Evolutionary conservation across 1,140 invertebrate genomes (phyloP), one percentile per base, ranked within the genome.

Genomic region (Medauroidea extradentata): DNA sequence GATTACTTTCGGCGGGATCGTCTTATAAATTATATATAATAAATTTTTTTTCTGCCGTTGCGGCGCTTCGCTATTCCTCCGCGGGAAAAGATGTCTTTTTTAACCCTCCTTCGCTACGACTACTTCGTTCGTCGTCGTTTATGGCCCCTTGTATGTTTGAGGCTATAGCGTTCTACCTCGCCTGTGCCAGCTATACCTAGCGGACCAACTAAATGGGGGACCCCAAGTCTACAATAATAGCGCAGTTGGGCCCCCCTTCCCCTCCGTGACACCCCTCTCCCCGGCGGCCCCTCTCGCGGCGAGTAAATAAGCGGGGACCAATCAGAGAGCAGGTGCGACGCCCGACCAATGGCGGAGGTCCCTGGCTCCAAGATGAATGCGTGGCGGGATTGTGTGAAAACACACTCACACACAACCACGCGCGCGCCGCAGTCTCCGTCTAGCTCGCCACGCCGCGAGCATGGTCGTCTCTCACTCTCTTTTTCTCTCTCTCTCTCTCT

Each of bases 121-220:
- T 51, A 29, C 49, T 51, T 51, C 49, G 49, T 29, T 34, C 29
- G 29, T 34, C 29, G 38, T 51, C 49, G 25, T 51, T 51, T 51
- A 51, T 51, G 49, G 49, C 25, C 49, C 49, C 49, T 34, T 51
- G 49, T 51, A 51, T 51, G 49, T 51, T 34, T 9, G 49, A 51
- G 49, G 49, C 49, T 51, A 51, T 51, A 51, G 49, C 49, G 25
- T 34, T 51, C 29, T 34, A 34, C 29, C 29, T 34, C 29, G 29
- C 29, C 29, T 34, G 29, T 34, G 29, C 29, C 29, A 34, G 29
- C 49, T 51, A 51, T 51, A 51, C 49, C 49, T 34, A 51, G 49
- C 49, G 23, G 13, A 21, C 49, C 49, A 51, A 51, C 49, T 51
- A 51, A 51, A 51, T 51, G 49, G 27, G 49, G 27, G 38, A 51